Base-by-base conservation (phyloP, 2,888 invertebrate genomes). In the Aspidapion aeneum region DNA sequence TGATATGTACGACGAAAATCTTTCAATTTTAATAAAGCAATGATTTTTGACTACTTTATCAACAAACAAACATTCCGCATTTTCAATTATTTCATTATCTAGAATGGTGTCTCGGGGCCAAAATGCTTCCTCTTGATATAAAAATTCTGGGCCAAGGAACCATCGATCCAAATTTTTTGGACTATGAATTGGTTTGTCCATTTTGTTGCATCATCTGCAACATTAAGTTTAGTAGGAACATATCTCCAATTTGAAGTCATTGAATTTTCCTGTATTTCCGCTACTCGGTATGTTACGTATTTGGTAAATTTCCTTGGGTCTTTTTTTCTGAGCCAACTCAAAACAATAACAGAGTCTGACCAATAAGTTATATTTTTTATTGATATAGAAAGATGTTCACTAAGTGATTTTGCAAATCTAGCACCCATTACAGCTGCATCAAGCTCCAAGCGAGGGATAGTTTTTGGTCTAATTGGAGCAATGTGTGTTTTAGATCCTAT, bases 291-390 rank as follows among this genome's bases (percentile, higher is more conserved):
- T 0, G 68, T 67, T 1, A 71, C 70, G 48, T 70, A 74, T 2
- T 69, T 63, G 63, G 69, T 71, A 58, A 71, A 71, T 55, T 68
- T 69, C 54, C 72, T 62, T 1, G 59, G 56, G 1, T 68, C 66
- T 9, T 72, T 69, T 2, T 69, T 69, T 22, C 63, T 52, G 3
- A 74, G 57, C 73, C 72, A 73, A 7, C 58, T 52, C 17, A 73
- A 35, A 16, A 71, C 72, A 1, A 68, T 71, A 58, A 62, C 69
- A 1, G 73, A 74, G 54, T 75, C 72, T 1, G 71, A 63, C 74
- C 72, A 74, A 58, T 68, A 71, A 21, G 62, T 18, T 0, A 17
- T 66, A 2, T 60, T 16, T 17, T 60, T 49, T 21, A 70, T 63
- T 0, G 19, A 18, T 16, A 72, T 57, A 22, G 51, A 67, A 60